Conservation (phyloP, 1,140 invertebrate genomes). For the Caenorhabditis remanei region DNA sequence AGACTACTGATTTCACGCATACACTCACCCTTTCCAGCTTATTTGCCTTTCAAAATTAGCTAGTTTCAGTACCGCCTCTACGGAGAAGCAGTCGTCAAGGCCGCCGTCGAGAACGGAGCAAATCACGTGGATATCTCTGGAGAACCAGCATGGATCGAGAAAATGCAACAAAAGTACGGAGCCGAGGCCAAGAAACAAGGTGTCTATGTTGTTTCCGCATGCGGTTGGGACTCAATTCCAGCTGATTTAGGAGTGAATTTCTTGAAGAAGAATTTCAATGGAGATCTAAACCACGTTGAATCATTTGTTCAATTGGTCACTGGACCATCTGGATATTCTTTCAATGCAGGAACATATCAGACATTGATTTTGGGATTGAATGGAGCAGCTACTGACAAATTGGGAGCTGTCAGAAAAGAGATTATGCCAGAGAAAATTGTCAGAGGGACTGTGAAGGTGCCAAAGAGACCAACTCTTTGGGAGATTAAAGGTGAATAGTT, state of each 20-base stretch:
- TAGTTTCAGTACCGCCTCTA: conserved; percentile 83
- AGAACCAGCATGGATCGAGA: conserved; percentile 87
- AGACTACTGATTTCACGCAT: no score
- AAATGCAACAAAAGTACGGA: conserved; percentile 86
- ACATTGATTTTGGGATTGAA: conserved; percentile 74
- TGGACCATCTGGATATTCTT: conserved; percentile 71
- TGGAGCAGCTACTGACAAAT: conserved; percentile 70
- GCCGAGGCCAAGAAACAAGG: conserved; percentile 84
- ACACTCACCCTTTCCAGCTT: no score
- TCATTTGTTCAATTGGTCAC: conserved; percentile 64
- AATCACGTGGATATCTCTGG: conserved; percentile 93
- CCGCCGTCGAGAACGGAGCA: conserved; percentile 86
- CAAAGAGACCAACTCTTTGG: conserved; percentile 63
- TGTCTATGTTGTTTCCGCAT: conserved; percentile 89
- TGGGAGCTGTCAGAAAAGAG: conserved; percentile 73
- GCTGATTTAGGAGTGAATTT: conserved; percentile 87
- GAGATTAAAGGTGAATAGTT: conserved; percentile 19
- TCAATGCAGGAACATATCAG: conserved; percentile 77
- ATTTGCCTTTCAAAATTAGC: background rate
- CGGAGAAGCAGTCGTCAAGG: conserved; percentile 90
- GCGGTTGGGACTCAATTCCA: conserved; percentile 88
- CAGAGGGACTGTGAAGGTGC: conserved; percentile 70
- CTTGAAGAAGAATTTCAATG: conserved; percentile 84
- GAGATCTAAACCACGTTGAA: conserved; percentile 78
- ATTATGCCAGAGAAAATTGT: conserved; percentile 76